phyloP scores from a whole-genome alignment of 2,888 invertebrate species.

The Cyaniris semiargus region DNA sequence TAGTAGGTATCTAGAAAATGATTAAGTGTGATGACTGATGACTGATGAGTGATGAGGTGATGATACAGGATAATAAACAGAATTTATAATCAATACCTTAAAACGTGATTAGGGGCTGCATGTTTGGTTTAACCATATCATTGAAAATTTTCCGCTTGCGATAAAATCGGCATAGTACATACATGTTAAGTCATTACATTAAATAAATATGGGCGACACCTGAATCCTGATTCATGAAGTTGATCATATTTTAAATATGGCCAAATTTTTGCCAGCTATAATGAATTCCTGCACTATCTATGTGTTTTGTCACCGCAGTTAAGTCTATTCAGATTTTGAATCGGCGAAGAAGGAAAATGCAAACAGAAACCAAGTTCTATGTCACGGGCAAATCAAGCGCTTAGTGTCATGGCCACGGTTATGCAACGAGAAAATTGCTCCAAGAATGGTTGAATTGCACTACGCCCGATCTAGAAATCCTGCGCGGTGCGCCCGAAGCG shows the following conservation, averaged over 20 bases:
- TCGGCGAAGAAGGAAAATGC: not conserved
- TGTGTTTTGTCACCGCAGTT: no score
- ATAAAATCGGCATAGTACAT: not conserved
- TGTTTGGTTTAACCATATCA: not conserved
- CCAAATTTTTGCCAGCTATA: no score
- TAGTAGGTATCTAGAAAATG: not conserved
- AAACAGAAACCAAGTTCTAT: conserved; percentile 4
- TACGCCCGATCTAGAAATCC: no score
- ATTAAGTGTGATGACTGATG: no score
- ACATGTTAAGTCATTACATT: no score
- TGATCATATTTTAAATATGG: not conserved
- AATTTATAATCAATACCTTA: not conserved
- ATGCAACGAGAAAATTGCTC: not conserved
- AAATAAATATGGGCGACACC: not conserved
- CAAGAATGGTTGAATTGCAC: not conserved
- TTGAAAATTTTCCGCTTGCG: not conserved
- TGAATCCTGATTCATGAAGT: not conserved
- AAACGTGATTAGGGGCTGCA: not conserved
- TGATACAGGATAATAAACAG: not conserved
- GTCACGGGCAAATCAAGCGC: not conserved
- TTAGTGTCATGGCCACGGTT: conserved; percentile 2
- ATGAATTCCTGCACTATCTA: no score
- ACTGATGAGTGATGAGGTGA: no score
- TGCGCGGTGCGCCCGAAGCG: no score
- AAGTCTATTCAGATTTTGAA: no score